phyloP scores from a whole-genome alignment of 2,113 vertebrate genomes.

The Globicephala melas region DNA sequence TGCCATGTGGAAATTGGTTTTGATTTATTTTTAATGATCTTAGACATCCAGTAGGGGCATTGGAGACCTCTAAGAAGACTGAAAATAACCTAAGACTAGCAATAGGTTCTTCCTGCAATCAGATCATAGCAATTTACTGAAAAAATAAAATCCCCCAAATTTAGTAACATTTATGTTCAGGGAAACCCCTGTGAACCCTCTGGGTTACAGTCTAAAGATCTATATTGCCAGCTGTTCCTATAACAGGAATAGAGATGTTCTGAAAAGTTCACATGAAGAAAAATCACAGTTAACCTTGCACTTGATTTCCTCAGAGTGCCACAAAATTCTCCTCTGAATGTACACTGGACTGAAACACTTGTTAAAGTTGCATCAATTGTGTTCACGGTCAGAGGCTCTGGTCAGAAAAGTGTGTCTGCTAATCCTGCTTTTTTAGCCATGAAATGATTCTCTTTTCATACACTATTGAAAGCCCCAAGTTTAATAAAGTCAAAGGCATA shows the following conservation, averaged over 20 bases:
- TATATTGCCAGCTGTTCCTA: neutral
- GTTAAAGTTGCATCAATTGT: conserved; percentile 23
- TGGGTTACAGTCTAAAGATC: neutral
- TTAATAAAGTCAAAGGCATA: conserved; percentile 54
- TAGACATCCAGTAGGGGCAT: neutral
- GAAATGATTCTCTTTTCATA: conserved; percentile 62
- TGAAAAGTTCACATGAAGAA: conserved; percentile 27
- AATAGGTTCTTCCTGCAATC: neutral
- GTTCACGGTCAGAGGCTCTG: neutral
- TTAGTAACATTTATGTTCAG: neutral
- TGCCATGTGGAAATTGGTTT: neutral
- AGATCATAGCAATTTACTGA: neutral
- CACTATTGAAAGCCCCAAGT: conserved; percentile 55
- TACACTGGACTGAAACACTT: neutral
- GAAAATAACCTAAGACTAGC: neutral
- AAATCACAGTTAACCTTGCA: conserved; percentile 28
- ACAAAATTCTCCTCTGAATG: neutral
- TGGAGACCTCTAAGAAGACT: neutral
- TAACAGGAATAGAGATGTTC: neutral
- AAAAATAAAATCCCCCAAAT: neutral
- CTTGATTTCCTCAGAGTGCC: conserved; percentile 53
- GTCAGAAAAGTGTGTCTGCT: conserved; percentile 45
- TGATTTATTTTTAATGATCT: conserved; percentile 13
- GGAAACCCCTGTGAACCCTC: neutral
- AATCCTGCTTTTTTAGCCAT: conserved; percentile 51